Conservation (phyloP, 2,888 invertebrate genomes). For the Yponomeuta plumbellus region DNA sequence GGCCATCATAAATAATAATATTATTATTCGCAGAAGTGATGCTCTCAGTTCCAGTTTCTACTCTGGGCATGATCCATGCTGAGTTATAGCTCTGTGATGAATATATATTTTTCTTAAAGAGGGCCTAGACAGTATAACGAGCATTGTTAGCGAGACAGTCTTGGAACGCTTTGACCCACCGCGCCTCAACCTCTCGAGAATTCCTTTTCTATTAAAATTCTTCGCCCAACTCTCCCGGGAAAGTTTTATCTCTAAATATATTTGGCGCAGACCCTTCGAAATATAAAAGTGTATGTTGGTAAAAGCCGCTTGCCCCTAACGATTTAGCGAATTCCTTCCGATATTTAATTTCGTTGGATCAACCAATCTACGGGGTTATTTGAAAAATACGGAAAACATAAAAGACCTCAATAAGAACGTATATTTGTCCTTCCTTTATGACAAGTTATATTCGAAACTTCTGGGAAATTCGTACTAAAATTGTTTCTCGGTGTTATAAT, state of each 20-base stretch:
- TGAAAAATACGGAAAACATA: too few relatives aligned
- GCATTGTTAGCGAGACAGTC: conserved; percentile 40
- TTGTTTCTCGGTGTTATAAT: too few relatives aligned
- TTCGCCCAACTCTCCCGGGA: conserved; percentile 43
- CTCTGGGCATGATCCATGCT: not conserved
- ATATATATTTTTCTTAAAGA: not conserved
- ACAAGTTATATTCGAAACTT: too few relatives aligned
- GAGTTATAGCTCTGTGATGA: not conserved
- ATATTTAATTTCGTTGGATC: not conserved
- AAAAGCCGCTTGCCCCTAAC: not conserved
- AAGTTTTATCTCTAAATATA: conserved; percentile 46
- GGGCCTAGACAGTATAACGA: conserved; percentile 31
- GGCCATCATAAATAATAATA: too few relatives aligned
- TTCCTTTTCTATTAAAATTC: conserved; percentile 67
- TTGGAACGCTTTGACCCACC: conserved; percentile 55
- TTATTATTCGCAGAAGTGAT: too few relatives aligned
- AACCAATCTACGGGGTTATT: not conserved
- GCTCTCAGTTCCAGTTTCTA: too few relatives aligned
- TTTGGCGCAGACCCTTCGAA: conserved; percentile 7
- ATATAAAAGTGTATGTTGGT: not conserved
- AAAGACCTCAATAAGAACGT: too few relatives aligned
- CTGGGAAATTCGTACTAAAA: too few relatives aligned
- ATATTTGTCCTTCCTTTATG: too few relatives aligned
- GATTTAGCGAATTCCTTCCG: not conserved
- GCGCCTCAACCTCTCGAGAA: conserved; percentile 40